These are phyloP conservation scores for Cheilosia impressa DNA, from an alignment of 2,888 invertebrate genomes.

Conservation along the genomic window DNA sequence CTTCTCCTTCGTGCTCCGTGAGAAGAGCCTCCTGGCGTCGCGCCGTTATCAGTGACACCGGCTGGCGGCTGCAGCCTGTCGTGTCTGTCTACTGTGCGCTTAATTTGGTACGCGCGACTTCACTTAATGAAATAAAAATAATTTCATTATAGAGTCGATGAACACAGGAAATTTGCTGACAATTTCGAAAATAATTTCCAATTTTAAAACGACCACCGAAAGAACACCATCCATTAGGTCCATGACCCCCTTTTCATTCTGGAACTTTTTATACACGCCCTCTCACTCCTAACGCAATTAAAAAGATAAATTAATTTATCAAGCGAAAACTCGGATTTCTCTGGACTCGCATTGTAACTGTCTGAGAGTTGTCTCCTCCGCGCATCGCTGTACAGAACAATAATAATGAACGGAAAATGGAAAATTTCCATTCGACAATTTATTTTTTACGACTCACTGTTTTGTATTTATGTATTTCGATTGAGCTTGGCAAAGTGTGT, in stretches of 20 bases:
- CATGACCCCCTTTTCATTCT: constrained; percentile 3
- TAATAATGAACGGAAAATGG: constrained; percentile 33
- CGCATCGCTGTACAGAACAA: neutral
- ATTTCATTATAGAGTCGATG: constrained; percentile 44
- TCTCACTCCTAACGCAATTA: constrained; percentile 60
- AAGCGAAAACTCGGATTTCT: constrained; percentile 51
- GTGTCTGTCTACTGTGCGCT: constrained; percentile 45
- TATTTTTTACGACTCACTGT: constrained; percentile 62
- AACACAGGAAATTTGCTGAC: constrained; percentile 68
- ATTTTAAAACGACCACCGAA: constrained; percentile 62
- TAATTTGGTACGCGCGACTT: constrained; percentile 73
- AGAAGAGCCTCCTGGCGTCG: constrained; percentile 16
- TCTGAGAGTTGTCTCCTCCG: constrained; percentile 1
- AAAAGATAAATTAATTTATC: constrained; percentile 73
- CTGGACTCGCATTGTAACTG: constrained; percentile 3
- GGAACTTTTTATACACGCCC: neutral
- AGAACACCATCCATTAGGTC: constrained; percentile 32
- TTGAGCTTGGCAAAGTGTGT: constrained; percentile 26
- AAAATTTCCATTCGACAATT: constrained; percentile 63
- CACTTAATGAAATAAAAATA: constrained; percentile 75
- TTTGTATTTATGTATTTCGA: constrained; percentile 55
- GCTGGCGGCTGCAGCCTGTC: constrained; percentile 5
- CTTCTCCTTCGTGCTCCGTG: constrained; percentile 16
- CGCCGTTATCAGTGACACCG: constrained; percentile 22
- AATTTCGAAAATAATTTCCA: constrained; percentile 74